A percentile compares a stretch with the other conserved stretches of the same genome.
phyloP scores from a whole-genome alignment of 2,888 invertebrate species.

The Leptothorax acervorum region DNA sequence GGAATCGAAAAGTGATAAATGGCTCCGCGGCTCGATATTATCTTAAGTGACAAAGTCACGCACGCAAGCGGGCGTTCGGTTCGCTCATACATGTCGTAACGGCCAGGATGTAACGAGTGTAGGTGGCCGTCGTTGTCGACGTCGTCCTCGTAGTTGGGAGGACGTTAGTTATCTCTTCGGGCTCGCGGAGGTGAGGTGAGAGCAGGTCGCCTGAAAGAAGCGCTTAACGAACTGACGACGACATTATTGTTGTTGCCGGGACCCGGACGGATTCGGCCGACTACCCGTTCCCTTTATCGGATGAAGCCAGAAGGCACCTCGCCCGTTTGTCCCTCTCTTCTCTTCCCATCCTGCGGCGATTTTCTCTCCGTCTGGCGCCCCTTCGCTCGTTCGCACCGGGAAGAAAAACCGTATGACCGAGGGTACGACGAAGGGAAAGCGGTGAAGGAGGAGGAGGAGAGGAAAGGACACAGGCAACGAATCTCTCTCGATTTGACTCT shows the following conservation, averaged over 20 bases:
- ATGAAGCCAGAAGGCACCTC: constrained; percentile 75
- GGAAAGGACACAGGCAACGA: constrained; percentile 38
- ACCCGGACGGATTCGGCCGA: constrained; percentile 74
- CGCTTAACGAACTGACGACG: constrained; percentile 82
- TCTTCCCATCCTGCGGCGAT: constrained; percentile 49
- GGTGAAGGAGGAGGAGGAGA: neutral
- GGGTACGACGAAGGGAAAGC: constrained; percentile 31
- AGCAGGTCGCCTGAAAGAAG: constrained; percentile 74
- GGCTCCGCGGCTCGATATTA: constrained; percentile 72
- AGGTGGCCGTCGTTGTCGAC: constrained; percentile 66
- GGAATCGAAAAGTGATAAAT: constrained; percentile 74
- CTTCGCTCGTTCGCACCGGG: constrained; percentile 51
- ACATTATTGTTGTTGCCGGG: constrained; percentile 80
- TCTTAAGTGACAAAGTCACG: constrained; percentile 79
- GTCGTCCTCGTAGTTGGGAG: constrained; percentile 46
- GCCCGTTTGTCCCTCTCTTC: constrained; percentile 16
- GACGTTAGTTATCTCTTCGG: constrained; percentile 74
- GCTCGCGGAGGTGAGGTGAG: constrained; percentile 58
- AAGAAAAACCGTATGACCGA: constrained; percentile 52
- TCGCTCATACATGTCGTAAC: constrained; percentile 67
- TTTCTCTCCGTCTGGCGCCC: constrained; percentile 59
- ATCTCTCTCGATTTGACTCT: constrained; percentile 76
- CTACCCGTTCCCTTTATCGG: constrained; percentile 82
- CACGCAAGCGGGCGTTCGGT: constrained; percentile 61
- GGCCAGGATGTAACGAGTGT: constrained; percentile 60